Evolutionary conservation across 2,888 invertebrate genomes (phyloP), one percentile per base, ranked within the genome.

Genomic region (Itoplectis maculator): DNA sequence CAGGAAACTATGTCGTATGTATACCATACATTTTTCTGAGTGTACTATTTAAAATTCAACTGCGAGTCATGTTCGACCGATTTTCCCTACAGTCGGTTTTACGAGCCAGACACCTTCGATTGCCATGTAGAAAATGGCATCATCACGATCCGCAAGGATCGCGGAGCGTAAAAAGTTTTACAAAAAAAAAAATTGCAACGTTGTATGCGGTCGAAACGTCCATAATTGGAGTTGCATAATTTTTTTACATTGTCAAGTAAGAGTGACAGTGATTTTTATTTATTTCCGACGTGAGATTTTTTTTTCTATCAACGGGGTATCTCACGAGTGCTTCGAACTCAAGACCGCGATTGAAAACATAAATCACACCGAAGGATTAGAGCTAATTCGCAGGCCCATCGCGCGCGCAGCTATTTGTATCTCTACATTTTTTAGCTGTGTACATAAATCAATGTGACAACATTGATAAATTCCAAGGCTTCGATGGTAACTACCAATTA

Each of bases 81-180:
- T 42, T 13, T 7, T 5, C 42, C 1, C 1, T 3, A 13, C 42
- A 63, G 9, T 8, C 40, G 35, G 66, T 40, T 54, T 9, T 61
- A 8, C n/a, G 6, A 37, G 6, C 9, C 49, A n/a, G 20, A 72
- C 74, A 63, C 59, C 79, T 69, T 79, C 37, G 45, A 63, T 54
- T 15, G 2, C 68, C 68, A n/a, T 69, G 69, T 61, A 40, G 18
- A 74, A 23, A 42, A 73, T 7, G 45, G 7, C 29, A 49, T 9
- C 47, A 45, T 20, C 40, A 8, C 23, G 42, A 35, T 35, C 23
- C 63, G 29, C 29, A 42, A 35, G n/a, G 13, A 20, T 42, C 35
- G 18, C 15, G 45, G 5, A 20, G 15, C 37, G 40, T n/a, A 18
- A 15, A 65, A 23, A 47, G 29, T 29, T 29, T 5, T 29, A 29